A percentile compares a stretch with the other conserved stretches of the same genome.
phyloP scores from a whole-genome alignment of 1,140 invertebrate genomes.

The Microplitis mediator region DNA sequence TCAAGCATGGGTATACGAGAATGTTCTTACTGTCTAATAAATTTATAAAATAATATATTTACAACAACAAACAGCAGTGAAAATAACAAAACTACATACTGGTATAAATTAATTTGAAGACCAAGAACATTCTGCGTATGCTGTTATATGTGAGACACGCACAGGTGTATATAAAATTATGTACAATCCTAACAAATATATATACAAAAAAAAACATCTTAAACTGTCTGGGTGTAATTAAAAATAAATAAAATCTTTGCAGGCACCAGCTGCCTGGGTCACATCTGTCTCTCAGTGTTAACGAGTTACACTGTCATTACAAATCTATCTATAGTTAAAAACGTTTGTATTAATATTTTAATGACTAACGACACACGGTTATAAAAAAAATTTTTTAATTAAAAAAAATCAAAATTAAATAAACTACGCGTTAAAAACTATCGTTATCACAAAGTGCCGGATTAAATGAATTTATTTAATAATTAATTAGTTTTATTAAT shows the following conservation, averaged over 20 bases:
- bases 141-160: constrained; percentile 53
- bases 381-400: too few species aligned
- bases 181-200: constrained; percentile 41
- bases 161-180: constrained; percentile 22
- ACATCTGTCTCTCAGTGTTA: constrained; percentile 63
- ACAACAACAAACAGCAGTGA: neutral
- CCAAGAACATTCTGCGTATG: constrained; percentile 66
- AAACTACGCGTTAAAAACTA: neutral
- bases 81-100: constrained; percentile 59
- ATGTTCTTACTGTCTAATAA: constrained; percentile 65
- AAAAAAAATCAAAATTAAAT: too few species aligned
- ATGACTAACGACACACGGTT: constrained; percentile 25
- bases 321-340: constrained; percentile 49
- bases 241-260: neutral
- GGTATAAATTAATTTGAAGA: constrained; percentile 49
- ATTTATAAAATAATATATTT: neutral
- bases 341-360: constrained; percentile 54
- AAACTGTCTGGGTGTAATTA: neutral
- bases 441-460: neutral
- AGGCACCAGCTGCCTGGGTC: constrained; percentile 41
- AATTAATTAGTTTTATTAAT: constrained; percentile 33
- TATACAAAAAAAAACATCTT: constrained; percentile 30
- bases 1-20: constrained; percentile 68
- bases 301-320: constrained; percentile 37
- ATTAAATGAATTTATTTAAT: neutral